These are phyloP conservation scores for Cynopterus brachyotis DNA, from an alignment of 2,113 vertebrate species.

Conservation along the genomic window DNA sequence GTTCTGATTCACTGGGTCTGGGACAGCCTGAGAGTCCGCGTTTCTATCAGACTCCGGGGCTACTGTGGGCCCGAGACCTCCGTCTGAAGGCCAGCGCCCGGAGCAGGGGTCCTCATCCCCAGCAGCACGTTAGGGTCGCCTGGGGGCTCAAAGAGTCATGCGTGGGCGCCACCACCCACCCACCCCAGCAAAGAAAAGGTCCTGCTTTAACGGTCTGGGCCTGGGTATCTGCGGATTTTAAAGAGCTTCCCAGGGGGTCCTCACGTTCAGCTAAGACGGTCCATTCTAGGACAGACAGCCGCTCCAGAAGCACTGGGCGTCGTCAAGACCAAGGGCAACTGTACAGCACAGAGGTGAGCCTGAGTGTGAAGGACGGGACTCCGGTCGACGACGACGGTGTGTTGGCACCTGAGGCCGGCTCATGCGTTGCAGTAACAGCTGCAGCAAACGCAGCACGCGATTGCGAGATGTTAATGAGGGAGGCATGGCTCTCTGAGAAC, in stretches of 20 bases:
- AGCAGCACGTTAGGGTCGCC: background rate
- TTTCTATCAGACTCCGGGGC: background rate
- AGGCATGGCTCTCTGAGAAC: background rate
- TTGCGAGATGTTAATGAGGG: background rate
- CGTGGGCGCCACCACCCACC: background rate
- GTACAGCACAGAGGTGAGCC: fast-evolving
- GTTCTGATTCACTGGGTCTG: background rate
- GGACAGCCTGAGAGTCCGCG: background rate
- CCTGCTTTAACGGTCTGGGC: background rate
- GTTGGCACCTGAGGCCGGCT: too few species aligned
- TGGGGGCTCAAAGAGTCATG: background rate
- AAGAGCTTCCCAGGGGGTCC: background rate
- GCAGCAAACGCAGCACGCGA: fast-evolving
- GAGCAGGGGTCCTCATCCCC: background rate
- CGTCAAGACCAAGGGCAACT: background rate
- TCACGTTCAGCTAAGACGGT: background rate
- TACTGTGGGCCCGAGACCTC: background rate
- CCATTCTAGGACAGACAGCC: background rate
- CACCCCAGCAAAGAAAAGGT: background rate
- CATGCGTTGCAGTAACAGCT: background rate
- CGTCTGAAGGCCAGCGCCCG: too few species aligned
- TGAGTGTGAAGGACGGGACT: background rate
- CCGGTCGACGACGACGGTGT: fast-evolving
- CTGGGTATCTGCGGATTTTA: background rate
- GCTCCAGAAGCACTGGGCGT: fast-evolving